Evolutionary conservation across 2,888 invertebrate species (phyloP).

Genomic region (Zhuqinia jingwanae): DNA sequence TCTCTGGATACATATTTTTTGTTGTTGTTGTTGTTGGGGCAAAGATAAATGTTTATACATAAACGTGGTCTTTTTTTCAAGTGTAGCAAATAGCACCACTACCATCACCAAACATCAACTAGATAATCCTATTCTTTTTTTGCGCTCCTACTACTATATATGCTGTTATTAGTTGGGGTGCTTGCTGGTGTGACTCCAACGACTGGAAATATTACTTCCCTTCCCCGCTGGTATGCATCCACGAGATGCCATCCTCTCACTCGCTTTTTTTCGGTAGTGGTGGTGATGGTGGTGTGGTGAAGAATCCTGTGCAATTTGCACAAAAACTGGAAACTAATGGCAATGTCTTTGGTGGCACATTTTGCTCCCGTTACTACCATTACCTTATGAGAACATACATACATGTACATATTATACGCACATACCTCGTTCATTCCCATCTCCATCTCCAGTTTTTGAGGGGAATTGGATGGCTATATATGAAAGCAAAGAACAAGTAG

Average conservation of each 20-base stretch:
- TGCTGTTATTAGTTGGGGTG: too few species aligned
- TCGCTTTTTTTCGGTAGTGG: too few species aligned
- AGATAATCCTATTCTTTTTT: conserved; percentile 68
- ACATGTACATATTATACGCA: background rate
- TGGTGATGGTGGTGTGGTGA: conserved; percentile 25
- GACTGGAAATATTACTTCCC: conserved; percentile 77
- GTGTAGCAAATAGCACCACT: background rate
- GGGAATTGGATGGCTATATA: conserved; percentile 5
- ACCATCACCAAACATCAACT: conserved; percentile 39
- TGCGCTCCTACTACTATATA: too few species aligned
- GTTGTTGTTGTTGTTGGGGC: background rate
- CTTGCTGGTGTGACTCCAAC: conserved; percentile 71
- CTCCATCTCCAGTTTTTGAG: conserved; percentile 2
- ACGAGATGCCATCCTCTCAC: conserved; percentile 33
- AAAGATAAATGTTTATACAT: conserved; percentile 15
- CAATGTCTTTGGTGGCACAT: conserved; percentile 71
- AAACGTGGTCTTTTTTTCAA: conserved; percentile 9
- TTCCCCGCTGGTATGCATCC: conserved; percentile 66
- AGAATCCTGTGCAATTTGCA: conserved; percentile 66
- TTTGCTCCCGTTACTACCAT: conserved; percentile 37
- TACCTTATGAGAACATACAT: background rate
- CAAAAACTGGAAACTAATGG: conserved; percentile 71
- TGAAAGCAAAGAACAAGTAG: conserved; percentile 7
- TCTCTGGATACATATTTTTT: conserved; percentile 6
- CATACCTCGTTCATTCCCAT: conserved; percentile 19